Evolutionary conservation across 2,113 vertebrate genomes (phyloP).

Genomic region (Podilymbus podiceps): DNA sequence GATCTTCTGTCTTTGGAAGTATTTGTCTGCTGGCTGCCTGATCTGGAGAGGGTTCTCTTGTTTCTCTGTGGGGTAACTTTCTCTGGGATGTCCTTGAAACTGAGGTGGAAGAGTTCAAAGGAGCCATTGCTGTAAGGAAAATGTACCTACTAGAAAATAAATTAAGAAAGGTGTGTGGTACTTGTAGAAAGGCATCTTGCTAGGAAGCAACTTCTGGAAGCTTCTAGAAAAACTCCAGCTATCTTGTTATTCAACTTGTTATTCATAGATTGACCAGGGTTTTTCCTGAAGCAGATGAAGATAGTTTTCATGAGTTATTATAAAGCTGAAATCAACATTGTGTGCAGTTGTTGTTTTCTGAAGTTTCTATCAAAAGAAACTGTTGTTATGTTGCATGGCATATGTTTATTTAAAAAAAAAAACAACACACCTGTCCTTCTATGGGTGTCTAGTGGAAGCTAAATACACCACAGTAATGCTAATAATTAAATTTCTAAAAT

Average conservation of each 20-base stretch:
- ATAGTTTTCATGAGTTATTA: not conserved
- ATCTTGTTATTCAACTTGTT: not conserved
- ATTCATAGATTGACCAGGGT: not conserved
- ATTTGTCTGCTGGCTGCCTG: not conserved
- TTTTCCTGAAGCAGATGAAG: not conserved
- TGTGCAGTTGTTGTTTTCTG: not conserved
- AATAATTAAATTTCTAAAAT: conserved; percentile 31
- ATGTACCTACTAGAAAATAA: not conserved
- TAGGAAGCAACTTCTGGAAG: not conserved
- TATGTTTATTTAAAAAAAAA: not conserved
- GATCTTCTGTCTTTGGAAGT: not conserved
- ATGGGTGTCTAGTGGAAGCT: not conserved
- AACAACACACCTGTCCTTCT: not conserved
- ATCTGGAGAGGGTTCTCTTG: not conserved
- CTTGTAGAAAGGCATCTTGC: not conserved
- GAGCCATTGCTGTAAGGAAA: not conserved
- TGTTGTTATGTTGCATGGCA: not conserved
- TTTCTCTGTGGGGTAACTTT: not conserved
- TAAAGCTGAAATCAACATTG: not conserved
- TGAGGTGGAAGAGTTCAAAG: not conserved
- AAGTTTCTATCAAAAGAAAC: not conserved
- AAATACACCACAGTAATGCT: not conserved
- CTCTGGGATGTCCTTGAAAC: not conserved
- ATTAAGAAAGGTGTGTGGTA: not conserved
- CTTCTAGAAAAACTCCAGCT: not conserved